Evolutionary conservation across 2,888 invertebrate genomes (phyloP), one percentile per base, ranked within the genome.

Genomic region (Pristionchus fissidentatus): DNA sequence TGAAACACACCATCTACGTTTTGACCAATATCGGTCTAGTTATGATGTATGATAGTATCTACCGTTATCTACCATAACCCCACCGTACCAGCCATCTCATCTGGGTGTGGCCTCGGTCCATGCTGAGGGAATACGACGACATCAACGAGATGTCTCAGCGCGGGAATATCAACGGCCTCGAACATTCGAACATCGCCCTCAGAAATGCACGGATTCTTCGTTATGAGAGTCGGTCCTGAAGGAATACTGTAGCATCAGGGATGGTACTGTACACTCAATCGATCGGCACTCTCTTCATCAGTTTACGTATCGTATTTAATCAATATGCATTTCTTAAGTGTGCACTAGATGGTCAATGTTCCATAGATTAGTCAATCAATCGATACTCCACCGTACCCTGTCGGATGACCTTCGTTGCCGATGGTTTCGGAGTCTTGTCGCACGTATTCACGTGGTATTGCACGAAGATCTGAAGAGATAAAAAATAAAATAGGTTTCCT

Each of bases 151-250:
- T 92, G 85, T 84, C 88, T 85, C 89, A 91, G 87, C 88, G 87
- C 88, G 0, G 90, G 89, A 32, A 91, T 85, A 83, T 92, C 90
- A 29, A 92, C 90, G 3, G 91, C 91, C 41, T 89, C 87, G 84
- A 87, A 93, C 87, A 85, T 88, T 4, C 93, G 89, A 1, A 93
- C 90, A 86, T 93, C 93, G 8, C 93, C 93, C 1, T 92, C 89
- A 55, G 93, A 92, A 80, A 93, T 92, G 83, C 93, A 93, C n/a
- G 93, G 93, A 86, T 93, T 93, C 87, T 93, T 93, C 10, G 92
- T 92, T 26, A 93, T 91, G 55, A 93, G 88, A 1, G 93, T 91
- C 10, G 87, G 88, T 13, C 93, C 91, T 80, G 57, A 80, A 85
- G 29, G 19, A 26, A 8, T 57, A 22, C 22, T 1, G 32, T 1